These are phyloP conservation scores for Remorina albescens DNA, from an alignment of 2,797 vertebrate species.

Conservation along the genomic window DNA sequence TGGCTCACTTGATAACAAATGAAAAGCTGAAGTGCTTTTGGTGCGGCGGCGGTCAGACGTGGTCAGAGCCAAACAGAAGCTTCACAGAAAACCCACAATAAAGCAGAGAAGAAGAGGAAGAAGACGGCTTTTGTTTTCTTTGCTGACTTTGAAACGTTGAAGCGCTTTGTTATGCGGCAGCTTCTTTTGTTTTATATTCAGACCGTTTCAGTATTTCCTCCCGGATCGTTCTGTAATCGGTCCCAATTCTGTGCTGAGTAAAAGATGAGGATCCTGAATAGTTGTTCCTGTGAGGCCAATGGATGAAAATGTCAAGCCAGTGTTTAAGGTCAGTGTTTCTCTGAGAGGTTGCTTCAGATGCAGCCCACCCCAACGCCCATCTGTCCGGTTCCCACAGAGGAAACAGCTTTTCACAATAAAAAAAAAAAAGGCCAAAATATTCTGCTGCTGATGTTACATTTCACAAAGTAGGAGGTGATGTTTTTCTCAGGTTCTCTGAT, in stretches of 20 bases:
- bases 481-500: too few relatives aligned
- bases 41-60: constrained; percentile 21
- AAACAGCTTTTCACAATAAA: not conserved
- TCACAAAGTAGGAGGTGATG: not conserved
- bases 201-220: not conserved
- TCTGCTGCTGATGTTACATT: not conserved
- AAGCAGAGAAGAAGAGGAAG: not conserved
- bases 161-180: constrained; percentile 20
- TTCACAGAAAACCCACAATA: not conserved
- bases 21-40: constrained; percentile 51
- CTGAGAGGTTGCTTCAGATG: not conserved
- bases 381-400: constrained; percentile 11
- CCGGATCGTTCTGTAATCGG: not conserved
- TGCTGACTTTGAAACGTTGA: constrained; percentile 15
- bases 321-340: constrained; percentile 51
- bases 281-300: constrained; percentile 41
- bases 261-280: constrained; percentile 49
- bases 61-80: constrained; percentile 15
- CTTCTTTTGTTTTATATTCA: constrained; percentile 22
- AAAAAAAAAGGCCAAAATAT: not conserved
- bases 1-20: constrained; percentile 45
- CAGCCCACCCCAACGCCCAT: too few relatives aligned
- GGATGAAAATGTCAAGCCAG: constrained; percentile 55
- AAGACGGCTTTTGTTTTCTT: not conserved
- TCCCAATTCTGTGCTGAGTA: constrained; percentile 49